Percentiles rank a stretch among this genome's conserved stretches.
Evolutionary conservation across 2,797 vertebrate species (phyloP).

Genomic region (Lateolabrax maculatus): DNA sequence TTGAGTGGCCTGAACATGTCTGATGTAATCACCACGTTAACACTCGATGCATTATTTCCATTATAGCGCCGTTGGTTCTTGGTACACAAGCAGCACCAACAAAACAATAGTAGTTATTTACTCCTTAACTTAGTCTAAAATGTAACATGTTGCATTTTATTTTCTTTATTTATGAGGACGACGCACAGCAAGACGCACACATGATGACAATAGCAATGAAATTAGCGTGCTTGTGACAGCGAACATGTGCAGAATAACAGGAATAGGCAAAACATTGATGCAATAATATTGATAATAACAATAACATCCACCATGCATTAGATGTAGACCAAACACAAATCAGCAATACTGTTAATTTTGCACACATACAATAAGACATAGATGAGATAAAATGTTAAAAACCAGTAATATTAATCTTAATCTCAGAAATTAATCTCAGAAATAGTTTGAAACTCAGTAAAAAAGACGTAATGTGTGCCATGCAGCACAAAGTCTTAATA

Average conservation of each 20-base stretch:
- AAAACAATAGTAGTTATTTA: not conserved
- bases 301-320: not conserved
- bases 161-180: not conserved
- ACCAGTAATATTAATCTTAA: not conserved
- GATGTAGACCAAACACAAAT: too few species aligned
- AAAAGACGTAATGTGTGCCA: too few species aligned
- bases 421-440: too few species aligned
- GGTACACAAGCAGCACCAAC: not conserved
- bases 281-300: not conserved
- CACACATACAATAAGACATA: not conserved
- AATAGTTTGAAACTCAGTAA: not conserved
- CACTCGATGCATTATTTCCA: not conserved
- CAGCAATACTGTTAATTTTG: too few species aligned
- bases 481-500: too few species aligned
- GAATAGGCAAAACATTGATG: not conserved
- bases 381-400: not conserved
- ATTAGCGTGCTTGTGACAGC: not conserved
- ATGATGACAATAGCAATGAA: not conserved
- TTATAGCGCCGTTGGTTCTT: not conserved
- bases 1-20: conserved; percentile 19
- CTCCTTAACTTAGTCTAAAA: not conserved
- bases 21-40: conserved; percentile 8
- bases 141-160: not conserved
- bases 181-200: too few species aligned
- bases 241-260: not conserved